Percentiles rank a stretch among this genome's conserved stretches.
phyloP scores from a whole-genome alignment of 2,113 vertebrate species.

The Cisticola juncidis region DNA sequence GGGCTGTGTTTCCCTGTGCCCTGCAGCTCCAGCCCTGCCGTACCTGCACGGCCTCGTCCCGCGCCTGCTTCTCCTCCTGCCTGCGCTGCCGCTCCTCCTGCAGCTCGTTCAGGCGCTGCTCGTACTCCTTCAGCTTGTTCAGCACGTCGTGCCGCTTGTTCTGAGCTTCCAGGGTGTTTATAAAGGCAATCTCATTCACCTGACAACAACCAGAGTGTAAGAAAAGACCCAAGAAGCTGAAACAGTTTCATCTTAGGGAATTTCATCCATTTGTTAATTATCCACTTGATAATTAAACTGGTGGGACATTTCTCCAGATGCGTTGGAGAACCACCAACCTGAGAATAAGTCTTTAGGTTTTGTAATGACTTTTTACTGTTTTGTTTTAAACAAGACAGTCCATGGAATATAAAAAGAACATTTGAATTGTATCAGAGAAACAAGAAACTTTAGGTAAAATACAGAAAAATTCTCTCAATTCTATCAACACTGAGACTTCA shows the following conservation, averaged over 20 bases:
- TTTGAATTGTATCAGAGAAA: not conserved
- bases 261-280: not conserved
- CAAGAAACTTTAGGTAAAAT: not conserved
- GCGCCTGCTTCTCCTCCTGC: slow-evolving; percentile 96
- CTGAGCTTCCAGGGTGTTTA: slow-evolving; percentile 98
- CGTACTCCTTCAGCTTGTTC: slow-evolving; percentile 95
- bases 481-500: not conserved
- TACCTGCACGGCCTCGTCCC: slow-evolving; percentile 98
- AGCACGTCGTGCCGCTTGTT: slow-evolving; percentile 96
- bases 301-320: not conserved
- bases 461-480: not conserved
- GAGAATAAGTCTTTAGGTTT: not conserved
- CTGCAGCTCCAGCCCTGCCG: not conserved
- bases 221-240: not conserved
- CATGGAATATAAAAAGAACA: not conserved
- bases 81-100: slow-evolving; percentile 94
- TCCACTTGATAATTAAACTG: not conserved
- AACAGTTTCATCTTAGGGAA: not conserved
- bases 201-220: slow-evolving; percentile 44
- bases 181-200: slow-evolving; percentile 99
- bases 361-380: not conserved
- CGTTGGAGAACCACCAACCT: not conserved
- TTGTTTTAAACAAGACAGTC: not conserved
- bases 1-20: accelerated
- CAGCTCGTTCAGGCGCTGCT: slow-evolving; percentile 93